Conservation (phyloP, 2,888 invertebrate species). For the Dasysyrphus albostriatus region DNA sequence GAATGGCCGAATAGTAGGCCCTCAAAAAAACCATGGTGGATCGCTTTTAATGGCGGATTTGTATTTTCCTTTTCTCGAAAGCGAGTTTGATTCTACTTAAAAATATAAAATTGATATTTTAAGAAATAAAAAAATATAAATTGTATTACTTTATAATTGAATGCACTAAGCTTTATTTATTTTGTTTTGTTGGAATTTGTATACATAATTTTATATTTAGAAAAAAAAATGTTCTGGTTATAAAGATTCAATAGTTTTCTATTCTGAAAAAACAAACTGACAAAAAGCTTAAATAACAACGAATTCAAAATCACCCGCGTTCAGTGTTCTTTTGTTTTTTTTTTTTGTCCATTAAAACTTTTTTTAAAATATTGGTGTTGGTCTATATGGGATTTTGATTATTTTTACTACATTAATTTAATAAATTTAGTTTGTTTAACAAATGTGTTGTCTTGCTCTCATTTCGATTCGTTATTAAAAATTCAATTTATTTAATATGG, state of each 20-base stretch:
- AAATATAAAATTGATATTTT: no score
- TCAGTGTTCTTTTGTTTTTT: conserved; percentile 3
- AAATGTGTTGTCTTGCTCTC: conserved; percentile 29
- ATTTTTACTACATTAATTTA: conserved; percentile 34
- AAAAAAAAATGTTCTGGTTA: conserved; percentile 12
- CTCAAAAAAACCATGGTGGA: no score
- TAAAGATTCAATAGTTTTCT: conserved; percentile 45
- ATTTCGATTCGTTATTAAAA: conserved; percentile 28
- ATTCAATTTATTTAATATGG: conserved; percentile 8
- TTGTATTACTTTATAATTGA: conserved; percentile 28
- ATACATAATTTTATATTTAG: conserved; percentile 33
- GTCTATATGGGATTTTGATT: conserved; percentile 39
- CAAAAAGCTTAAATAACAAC: conserved; percentile 28
- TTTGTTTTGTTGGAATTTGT: conserved; percentile 26
- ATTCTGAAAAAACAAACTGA: conserved; percentile 34
- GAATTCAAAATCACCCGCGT: conserved; percentile 2
- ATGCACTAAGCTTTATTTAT: conserved; percentile 68
- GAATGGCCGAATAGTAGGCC: no score
- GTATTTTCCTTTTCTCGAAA: no score
- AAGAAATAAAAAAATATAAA: neutral
- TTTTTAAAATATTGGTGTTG: conserved; percentile 42
- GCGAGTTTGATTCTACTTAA: no score
- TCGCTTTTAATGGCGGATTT: no score
- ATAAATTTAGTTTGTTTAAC: conserved; percentile 9
- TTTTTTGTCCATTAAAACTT: conserved; percentile 25